phyloP scores from a whole-genome alignment of 2,797 vertebrate species.

The Sitta carolinensis region DNA sequence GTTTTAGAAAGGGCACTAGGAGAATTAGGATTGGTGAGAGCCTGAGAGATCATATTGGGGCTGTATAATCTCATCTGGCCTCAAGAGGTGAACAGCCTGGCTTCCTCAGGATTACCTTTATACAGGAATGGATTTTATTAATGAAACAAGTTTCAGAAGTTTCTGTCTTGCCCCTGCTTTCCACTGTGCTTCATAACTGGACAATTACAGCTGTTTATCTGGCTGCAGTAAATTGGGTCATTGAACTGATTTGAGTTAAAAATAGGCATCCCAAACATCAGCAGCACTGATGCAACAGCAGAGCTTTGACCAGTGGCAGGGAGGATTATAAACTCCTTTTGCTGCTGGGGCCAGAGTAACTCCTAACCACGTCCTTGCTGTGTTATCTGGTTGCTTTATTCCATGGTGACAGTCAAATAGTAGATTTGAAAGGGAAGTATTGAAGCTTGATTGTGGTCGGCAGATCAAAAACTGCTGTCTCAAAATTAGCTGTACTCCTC shows the following conservation, averaged over 20 bases:
- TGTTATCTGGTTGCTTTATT: neutral
- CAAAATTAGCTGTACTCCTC: constrained; percentile 7
- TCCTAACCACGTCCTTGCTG: rapidly evolving
- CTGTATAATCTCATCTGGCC: neutral
- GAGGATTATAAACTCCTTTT: neutral
- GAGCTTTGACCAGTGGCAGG: neutral
- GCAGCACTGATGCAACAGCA: neutral
- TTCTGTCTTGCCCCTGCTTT: neutral
- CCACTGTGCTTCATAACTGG: neutral
- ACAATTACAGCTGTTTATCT: constrained; percentile 25
- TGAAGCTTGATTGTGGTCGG: neutral
- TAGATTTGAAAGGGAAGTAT: neutral
- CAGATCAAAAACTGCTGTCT: constrained; percentile 8
- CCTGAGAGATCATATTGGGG: neutral
- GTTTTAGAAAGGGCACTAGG: neutral
- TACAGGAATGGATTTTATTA: neutral
- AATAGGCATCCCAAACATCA: constrained; percentile 6
- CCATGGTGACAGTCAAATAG: rapidly evolving
- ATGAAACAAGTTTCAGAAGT: neutral
- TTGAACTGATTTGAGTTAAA: constrained; percentile 36
- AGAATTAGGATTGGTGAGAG: neutral
- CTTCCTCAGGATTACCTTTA: neutral
- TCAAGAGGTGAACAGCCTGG: neutral
- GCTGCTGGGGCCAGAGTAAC: neutral
- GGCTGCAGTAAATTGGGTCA: neutral